Evolutionary conservation across 2,888 invertebrate genomes (phyloP).

Genomic region (Magallana nippona): DNA sequence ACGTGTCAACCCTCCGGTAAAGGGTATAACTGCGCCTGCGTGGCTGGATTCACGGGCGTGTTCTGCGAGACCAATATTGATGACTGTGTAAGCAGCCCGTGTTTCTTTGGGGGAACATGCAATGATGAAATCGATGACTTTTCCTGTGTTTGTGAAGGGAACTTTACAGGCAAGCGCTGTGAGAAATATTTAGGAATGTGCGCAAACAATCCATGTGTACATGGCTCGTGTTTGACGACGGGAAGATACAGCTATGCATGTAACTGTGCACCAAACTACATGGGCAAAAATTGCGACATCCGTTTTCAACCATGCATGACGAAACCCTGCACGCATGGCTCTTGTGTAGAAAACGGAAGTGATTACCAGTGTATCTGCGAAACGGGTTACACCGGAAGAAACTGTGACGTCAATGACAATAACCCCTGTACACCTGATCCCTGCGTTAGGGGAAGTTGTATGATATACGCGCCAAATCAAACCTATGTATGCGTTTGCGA

Average conservation of each 20-base stretch:
- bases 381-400: constrained; percentile 50
- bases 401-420: constrained; percentile 50
- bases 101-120: constrained; percentile 55
- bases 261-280: constrained; percentile 48
- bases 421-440: constrained; percentile 55
- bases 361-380: constrained; percentile 51
- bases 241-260: constrained; percentile 56
- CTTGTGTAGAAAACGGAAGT: constrained; percentile 40
- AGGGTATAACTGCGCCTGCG: constrained; percentile 50
- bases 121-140: constrained; percentile 56
- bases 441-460: constrained; percentile 56
- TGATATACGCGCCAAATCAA: constrained; percentile 10
- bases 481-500: constrained; percentile 49
- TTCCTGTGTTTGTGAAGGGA: constrained; percentile 53
- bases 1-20: constrained; percentile 41
- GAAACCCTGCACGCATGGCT: constrained; percentile 50
- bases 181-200: constrained; percentile 56
- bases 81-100: constrained; percentile 56
- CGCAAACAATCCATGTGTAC: constrained; percentile 51
- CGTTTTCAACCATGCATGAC: constrained; percentile 38
- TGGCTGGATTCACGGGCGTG: constrained; percentile 50
- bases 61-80: constrained; percentile 55
- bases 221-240: constrained; percentile 53
- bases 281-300: constrained; percentile 47
- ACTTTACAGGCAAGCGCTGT: constrained; percentile 56